phyloP scores from a whole-genome alignment of 1,140 invertebrate species.

The Leptopilina boulardi region DNA sequence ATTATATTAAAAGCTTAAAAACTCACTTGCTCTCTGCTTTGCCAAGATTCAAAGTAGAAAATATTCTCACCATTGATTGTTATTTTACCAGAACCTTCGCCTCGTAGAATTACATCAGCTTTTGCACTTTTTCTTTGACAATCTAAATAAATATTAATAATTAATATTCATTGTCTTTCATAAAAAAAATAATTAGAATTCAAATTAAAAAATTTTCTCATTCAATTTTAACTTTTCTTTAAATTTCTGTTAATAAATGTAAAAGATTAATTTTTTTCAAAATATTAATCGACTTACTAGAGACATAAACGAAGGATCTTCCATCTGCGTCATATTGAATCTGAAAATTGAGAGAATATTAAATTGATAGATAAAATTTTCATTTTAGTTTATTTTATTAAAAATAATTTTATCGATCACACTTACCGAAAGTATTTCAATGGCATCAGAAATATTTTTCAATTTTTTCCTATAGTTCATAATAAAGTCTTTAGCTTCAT shows the following conservation, averaged over 20 bases:
- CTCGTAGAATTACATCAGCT: slow-evolving; percentile 81
- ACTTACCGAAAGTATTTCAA: slow-evolving; percentile 74
- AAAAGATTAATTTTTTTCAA: not conserved
- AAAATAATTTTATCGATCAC: slow-evolving; percentile 23
- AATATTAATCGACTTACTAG: slow-evolving; percentile 37
- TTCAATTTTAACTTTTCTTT: not conserved
- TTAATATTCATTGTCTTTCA: slow-evolving; percentile 23
- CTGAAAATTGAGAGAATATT: slow-evolving; percentile 40
- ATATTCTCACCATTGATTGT: slow-evolving; percentile 88
- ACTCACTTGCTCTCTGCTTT: slow-evolving; percentile 86
- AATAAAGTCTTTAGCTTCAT: slow-evolving; percentile 83
- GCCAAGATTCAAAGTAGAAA: slow-evolving; percentile 83
- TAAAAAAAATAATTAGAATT: no score
- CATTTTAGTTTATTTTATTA: not conserved
- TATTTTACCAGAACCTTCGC: slow-evolving; percentile 89
- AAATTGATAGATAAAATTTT: slow-evolving; percentile 5
- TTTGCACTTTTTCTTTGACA: slow-evolving; percentile 83
- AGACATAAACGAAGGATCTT: slow-evolving; percentile 43
- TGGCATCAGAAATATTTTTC: slow-evolving; percentile 74
- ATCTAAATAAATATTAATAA: slow-evolving; percentile 75
- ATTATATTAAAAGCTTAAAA: slow-evolving; percentile 43
- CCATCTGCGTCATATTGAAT: slow-evolving; percentile 33
- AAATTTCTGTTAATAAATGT: not conserved
- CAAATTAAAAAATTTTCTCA: no score
- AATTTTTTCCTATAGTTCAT: slow-evolving; percentile 81